Evolutionary conservation across 2,797 vertebrate genomes (phyloP), one percentile per base, ranked within the genome.

Genomic region (Melanotaenia boesemani): DNA sequence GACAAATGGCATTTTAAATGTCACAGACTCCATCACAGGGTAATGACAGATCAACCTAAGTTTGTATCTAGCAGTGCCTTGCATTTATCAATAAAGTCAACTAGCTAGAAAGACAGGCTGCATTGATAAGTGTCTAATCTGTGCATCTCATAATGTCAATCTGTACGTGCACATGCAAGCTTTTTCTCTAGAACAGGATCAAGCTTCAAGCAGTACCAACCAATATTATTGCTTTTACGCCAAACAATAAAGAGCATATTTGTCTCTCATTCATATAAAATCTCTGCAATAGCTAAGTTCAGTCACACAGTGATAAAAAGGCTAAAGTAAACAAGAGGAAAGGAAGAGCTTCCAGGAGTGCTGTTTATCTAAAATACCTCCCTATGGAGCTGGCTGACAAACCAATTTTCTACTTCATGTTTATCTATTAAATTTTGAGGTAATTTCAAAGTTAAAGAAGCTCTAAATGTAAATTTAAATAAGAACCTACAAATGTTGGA

Each of bases 1-100:
- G 88, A 86, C 77, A 41, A 77, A 50, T 77, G 88, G 81, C 86
- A 91, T 89, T 91, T 89, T 90, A 92, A 94, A 94, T 93, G 92
- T 92, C 93, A 93, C 81, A 81, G 77, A 89, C 89, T 89, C 74
- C 81, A 77, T 83, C 48, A 30, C 65, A 34, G 82, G 86, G 69
- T 85, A 88, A 89, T 82, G 79, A 88, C 85, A 86, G 82, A 88
- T 88, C 88, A 88, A 86, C 84, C 82, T 52, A 70, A 64, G 73
- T 86, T 76, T 74, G 74, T 65, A 75, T 83, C 63, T 15, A 63
- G 61, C 54, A 32, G 26, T 70, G 60, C 64, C 58, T 36, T 59
- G 54, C 65, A 70, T 71, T 77, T 41, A 85, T 85, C 78, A 59
- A 52, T 76, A 79, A 70, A 82, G 66, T 52, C 63, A 44, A 75